Conservation (phyloP, 1,140 invertebrate genomes). For the Melitaea cinxia region DNA sequence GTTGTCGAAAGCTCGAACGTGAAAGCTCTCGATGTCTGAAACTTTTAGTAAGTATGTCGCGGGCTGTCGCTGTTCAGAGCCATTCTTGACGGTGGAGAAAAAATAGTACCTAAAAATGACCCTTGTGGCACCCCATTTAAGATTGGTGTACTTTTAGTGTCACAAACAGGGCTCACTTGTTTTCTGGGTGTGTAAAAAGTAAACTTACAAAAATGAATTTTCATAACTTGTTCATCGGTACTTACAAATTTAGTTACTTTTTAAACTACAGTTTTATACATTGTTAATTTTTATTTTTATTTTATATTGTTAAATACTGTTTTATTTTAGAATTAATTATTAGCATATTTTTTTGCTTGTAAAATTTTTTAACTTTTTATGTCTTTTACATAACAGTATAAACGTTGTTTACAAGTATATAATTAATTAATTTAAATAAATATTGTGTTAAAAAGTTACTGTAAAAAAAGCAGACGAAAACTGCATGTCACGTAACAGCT, state of each 20-base stretch:
- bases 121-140: conserved; percentile 61
- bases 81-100: conserved; percentile 62
- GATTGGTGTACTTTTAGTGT: conserved; percentile 69
- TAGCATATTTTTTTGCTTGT: too few relatives aligned
- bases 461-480: not conserved
- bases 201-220: conserved; percentile 26
- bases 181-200: conserved; percentile 27
- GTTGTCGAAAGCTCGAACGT: conserved; percentile 53
- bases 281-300: too few relatives aligned
- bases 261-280: too few relatives aligned
- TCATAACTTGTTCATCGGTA: not conserved
- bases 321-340: too few relatives aligned
- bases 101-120: conserved; percentile 60
- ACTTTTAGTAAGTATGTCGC: conserved; percentile 75
- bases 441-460: too few relatives aligned
- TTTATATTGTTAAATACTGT: too few relatives aligned
- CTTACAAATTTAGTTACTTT: too few relatives aligned
- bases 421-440: not conserved
- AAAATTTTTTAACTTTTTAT: too few relatives aligned
- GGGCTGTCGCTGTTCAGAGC: conserved; percentile 56
- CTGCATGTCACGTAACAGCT: not conserved
- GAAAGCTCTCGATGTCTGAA: conserved; percentile 75
- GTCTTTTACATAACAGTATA: too few relatives aligned
- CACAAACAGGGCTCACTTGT: conserved; percentile 39
- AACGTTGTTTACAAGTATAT: not conserved